Conservation (phyloP, 2,113 vertebrate species). For the Corydoras maculifer region DNA sequence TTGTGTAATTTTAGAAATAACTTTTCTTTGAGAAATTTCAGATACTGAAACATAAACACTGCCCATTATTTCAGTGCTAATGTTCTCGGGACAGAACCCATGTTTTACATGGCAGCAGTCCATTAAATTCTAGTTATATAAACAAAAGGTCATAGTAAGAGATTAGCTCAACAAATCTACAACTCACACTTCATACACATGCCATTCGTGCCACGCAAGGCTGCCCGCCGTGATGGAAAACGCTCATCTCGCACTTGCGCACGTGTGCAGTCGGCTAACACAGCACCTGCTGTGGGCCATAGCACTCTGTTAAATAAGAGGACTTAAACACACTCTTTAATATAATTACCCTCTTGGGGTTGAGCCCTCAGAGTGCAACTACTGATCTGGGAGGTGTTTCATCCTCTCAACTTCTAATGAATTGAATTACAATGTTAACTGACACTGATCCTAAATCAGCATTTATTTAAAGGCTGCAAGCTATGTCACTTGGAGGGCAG, state of each 20-base stretch:
- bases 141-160: conserved; percentile 1
- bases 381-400: conserved; percentile 11
- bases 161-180: conserved; percentile 18
- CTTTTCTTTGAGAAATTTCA: too few relatives aligned
- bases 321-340: conserved; percentile 28
- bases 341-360: conserved; percentile 24
- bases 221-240: neutral
- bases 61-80: too few relatives aligned
- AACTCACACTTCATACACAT: conserved; percentile 4
- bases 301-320: conserved; percentile 25
- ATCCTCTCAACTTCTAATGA: conserved; percentile 8
- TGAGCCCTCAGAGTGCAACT: conserved; percentile 5
- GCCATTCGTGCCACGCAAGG: conserved; percentile 7
- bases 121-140: neutral
- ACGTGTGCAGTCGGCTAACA: conserved; percentile 1
- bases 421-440: neutral
- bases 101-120: neutral
- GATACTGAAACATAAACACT: too few relatives aligned
- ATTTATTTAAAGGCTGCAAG: neutral
- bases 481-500: neutral
- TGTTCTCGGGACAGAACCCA: neutral
- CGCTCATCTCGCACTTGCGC: neutral
- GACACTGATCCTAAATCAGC: conserved; percentile 5
- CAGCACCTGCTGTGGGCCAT: conserved; percentile 14
- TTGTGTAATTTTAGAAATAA: too few relatives aligned